These are phyloP conservation scores for Hesperophylax magnus DNA, from an alignment of 1,140 invertebrate species.

Conservation along the genomic window DNA sequence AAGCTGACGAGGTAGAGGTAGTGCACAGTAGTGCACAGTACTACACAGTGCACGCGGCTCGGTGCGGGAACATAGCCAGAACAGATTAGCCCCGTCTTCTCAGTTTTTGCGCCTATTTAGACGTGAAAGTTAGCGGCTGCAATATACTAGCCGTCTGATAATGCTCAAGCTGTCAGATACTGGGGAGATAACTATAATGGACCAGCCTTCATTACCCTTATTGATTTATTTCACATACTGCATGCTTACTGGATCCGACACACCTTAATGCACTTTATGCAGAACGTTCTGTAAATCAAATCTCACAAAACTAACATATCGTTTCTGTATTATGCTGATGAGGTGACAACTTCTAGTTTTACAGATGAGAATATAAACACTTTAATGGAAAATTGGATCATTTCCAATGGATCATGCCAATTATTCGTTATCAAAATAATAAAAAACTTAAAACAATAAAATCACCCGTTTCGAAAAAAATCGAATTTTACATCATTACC, in stretches of 20 bases:
- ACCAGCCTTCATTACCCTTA: conserved; percentile 15
- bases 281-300: conserved; percentile 7
- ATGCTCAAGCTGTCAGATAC: conserved; percentile 20
- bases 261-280: not conserved
- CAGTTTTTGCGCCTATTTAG: conserved; percentile 29
- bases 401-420: too few relatives aligned
- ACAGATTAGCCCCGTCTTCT: conserved; percentile 29
- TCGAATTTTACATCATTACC: too few relatives aligned
- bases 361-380: too few relatives aligned
- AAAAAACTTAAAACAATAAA: too few relatives aligned
- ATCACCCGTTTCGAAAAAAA: too few relatives aligned
- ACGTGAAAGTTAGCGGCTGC: conserved; percentile 23
- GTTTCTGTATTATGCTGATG: not conserved
- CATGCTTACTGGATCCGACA: not conserved
- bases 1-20: too few relatives aligned
- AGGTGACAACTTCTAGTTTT: too few relatives aligned
- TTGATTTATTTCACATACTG: conserved; percentile 20
- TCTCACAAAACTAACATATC: not conserved
- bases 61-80: not conserved
- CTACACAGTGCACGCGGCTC: not conserved
- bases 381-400: too few relatives aligned
- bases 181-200: conserved; percentile 15
- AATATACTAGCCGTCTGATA: not conserved
- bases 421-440: too few relatives aligned
- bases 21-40: not conserved